These are phyloP conservation scores for Ophthalmolycus amberensis DNA, from an alignment of 2,113 vertebrate genomes.

Conservation along the genomic window DNA sequence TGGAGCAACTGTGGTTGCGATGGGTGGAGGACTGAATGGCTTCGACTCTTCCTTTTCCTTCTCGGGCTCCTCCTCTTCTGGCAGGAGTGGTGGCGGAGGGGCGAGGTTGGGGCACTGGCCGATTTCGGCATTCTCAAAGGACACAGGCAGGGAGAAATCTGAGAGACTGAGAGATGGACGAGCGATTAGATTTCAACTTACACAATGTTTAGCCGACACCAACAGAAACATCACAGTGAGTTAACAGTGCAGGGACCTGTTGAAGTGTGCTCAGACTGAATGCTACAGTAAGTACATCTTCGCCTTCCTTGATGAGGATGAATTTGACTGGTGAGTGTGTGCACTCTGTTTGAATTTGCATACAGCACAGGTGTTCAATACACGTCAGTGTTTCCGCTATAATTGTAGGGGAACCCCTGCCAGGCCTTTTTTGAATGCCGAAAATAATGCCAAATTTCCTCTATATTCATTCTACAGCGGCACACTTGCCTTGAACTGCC, in stretches of 20 bases:
- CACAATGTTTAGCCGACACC: neutral
- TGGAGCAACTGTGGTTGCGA: conserved; percentile 29
- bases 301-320: neutral
- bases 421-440: neutral
- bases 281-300: neutral
- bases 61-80: conserved; percentile 66
- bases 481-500: neutral
- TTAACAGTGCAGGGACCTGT: neutral
- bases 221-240: neutral
- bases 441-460: neutral
- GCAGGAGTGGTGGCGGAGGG: conserved; percentile 71
- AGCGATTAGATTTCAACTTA: neutral
- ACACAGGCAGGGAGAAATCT: conserved; percentile 91
- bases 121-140: conserved; percentile 97
- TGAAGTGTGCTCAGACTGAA: too few species aligned
- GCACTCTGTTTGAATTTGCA: neutral
- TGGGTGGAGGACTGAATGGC: conserved; percentile 25
- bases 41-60: conserved; percentile 67
- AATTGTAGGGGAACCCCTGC: neutral
- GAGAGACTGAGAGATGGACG: conserved; percentile 83
- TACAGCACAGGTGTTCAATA: neutral
- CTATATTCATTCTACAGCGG: neutral
- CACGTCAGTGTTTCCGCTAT: neutral
- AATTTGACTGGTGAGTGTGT: neutral
- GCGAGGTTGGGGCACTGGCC: conserved; percentile 87